These are phyloP conservation scores for Solenopsis fugax DNA, from an alignment of 1,140 invertebrate species.

Conservation along the genomic window DNA sequence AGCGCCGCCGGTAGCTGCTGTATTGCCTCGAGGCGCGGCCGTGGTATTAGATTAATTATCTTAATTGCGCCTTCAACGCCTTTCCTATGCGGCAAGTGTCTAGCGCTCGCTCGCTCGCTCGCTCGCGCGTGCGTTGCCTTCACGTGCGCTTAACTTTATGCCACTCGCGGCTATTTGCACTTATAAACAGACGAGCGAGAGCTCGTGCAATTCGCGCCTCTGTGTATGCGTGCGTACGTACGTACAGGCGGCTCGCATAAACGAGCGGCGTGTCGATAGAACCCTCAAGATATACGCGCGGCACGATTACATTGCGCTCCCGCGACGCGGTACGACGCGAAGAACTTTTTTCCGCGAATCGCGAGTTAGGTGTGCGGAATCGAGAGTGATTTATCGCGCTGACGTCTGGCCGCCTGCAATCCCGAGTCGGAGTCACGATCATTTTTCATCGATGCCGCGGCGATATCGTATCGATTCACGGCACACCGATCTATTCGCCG, in stretches of 20 bases:
- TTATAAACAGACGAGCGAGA: slow-evolving; percentile 43
- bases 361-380: slow-evolving; percentile 26
- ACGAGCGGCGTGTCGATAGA: slow-evolving; percentile 45
- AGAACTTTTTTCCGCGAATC: slow-evolving; percentile 25
- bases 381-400: slow-evolving; percentile 56
- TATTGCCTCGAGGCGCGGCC: slow-evolving; percentile 50
- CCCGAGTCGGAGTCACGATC: slow-evolving; percentile 35
- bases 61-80: slow-evolving; percentile 83
- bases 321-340: slow-evolving; percentile 38
- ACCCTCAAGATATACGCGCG: slow-evolving; percentile 50
- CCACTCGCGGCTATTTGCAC: slow-evolving; percentile 62
- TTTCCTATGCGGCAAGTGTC: slow-evolving; percentile 70
- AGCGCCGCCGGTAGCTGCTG: slow-evolving; percentile 49
- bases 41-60: slow-evolving; percentile 84
- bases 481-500: slow-evolving; percentile 21
- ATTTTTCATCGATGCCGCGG: slow-evolving; percentile 49
- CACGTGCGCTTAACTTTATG: slow-evolving; percentile 45
- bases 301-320: slow-evolving; percentile 40
- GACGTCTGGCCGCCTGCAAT: slow-evolving; percentile 20
- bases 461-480: slow-evolving; percentile 33
- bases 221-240: not conserved
- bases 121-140: slow-evolving; percentile 37
- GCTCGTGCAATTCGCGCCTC: slow-evolving; percentile 22
- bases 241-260: slow-evolving; percentile 37
- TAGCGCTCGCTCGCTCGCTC: slow-evolving; percentile 2